A percentile compares a stretch with the other conserved stretches of the same genome.
These are phyloP conservation scores for Coecobrya sp. DNA, from an alignment of 2,888 invertebrate species.

Conservation along the genomic window DNA sequence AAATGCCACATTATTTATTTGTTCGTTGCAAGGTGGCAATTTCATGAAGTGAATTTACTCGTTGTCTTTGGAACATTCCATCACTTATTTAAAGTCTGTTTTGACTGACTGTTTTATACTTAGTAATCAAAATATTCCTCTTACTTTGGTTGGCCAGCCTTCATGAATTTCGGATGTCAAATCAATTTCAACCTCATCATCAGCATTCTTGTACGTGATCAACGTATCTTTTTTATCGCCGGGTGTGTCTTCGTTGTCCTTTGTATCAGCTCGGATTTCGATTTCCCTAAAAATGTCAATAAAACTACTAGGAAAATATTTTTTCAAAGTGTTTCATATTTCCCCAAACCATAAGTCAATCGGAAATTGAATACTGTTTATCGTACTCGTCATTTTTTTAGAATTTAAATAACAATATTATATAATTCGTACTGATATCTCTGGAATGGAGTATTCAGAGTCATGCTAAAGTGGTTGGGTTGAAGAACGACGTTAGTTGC, in stretches of 20 bases:
- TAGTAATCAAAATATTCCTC: background rate
- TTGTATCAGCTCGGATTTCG: constrained; percentile 81
- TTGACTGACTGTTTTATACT: background rate
- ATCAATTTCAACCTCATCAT: constrained; percentile 84
- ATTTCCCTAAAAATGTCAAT: too few relatives aligned
- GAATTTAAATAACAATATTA: background rate
- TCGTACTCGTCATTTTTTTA: background rate
- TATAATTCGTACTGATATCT: constrained; percentile 78
- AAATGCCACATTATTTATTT: background rate
- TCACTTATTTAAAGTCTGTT: background rate
- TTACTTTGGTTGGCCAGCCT: constrained; percentile 85
- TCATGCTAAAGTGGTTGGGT: constrained; percentile 84
- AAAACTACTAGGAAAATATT: too few relatives aligned
- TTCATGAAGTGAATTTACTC: too few relatives aligned
- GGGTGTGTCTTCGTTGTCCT: constrained; percentile 66
- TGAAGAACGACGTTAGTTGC: constrained; percentile 82
- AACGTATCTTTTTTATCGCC: constrained; percentile 72
- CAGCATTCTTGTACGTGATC: constrained; percentile 79
- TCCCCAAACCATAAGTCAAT: background rate
- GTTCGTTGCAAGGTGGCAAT: too few relatives aligned
- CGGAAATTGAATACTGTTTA: background rate
- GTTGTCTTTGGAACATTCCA: too few relatives aligned
- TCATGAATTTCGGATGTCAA: constrained; percentile 81
- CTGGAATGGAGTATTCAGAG: constrained; percentile 84
- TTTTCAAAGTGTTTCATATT: background rate